Evolutionary conservation across 2,888 invertebrate genomes (phyloP), one percentile per base, ranked within the genome.

Genomic region (Caenorhabditis sp.): DNA sequence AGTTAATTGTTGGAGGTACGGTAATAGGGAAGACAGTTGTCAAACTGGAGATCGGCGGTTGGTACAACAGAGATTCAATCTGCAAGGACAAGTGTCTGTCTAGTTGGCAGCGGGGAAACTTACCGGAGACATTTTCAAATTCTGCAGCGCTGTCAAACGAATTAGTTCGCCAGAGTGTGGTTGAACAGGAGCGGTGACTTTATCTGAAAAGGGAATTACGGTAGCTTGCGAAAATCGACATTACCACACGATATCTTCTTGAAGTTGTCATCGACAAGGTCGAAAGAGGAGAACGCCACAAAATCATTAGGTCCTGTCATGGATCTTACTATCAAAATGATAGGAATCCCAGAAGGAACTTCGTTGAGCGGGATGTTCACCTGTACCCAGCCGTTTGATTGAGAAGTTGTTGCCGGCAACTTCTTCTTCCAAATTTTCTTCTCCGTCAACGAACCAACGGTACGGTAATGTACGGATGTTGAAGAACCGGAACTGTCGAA

Each of bases 61-160:
- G 72, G 50, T 80, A 80, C 6, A 72, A 50, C 9, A 80, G 24
- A 3, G 67, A 68, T 64, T 80, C 80, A 9, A 80, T 62, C 74
- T 76, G 74, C 15, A 60, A 37, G 13, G 47, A 35, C 4, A 15
- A 5, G 13, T 40, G 40, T 40, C 40, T 9, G 15, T 53, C 53
- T 58, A 35, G 58, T 15, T 26, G 13, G 5, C 15, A 22, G 15
- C 32, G 40, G 11, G n/a, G 3, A 24, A 32, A 37, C 68, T 50
- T 18, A 77, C 77, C 4, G 74, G 80, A 1, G 70, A 60, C n/a
- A 80, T 69, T 70, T 80, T 50, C n/a, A 80, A 32, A 24, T 80
- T 80, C 47, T 80, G 80, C 28, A 80, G 74, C 3, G 80, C 74
- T 4, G 80, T 80, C n/a, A 80, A 35, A 4, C 80, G 64, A 22